These are phyloP conservation scores for Chaenogobius annularis DNA, from an alignment of 2,113 vertebrate species.

Conservation along the genomic window DNA sequence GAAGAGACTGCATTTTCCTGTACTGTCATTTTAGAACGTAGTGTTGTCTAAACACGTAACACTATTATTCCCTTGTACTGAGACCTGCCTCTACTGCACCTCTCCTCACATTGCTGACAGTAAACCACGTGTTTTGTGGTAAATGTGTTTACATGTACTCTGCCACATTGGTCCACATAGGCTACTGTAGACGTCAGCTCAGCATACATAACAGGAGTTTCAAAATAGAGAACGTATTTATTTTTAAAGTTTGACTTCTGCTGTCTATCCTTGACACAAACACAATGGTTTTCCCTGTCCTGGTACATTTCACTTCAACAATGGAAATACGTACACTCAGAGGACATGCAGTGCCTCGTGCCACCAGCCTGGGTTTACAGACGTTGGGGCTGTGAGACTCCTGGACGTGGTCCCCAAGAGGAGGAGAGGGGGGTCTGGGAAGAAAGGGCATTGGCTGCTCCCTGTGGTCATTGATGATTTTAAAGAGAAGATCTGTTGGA, in stretches of 20 bases:
- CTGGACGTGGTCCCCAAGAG: slow-evolving; percentile 30
- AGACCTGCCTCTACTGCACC: slow-evolving; percentile 7
- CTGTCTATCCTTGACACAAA: neutral
- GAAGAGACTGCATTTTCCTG: neutral
- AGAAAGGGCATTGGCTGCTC: neutral
- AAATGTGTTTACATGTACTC: slow-evolving; percentile 12
- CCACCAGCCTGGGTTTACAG: slow-evolving; percentile 57
- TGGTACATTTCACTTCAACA: neutral
- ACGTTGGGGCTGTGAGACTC: neutral
- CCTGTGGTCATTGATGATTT: neutral
- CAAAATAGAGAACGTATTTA: neutral
- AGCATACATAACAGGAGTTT: neutral
- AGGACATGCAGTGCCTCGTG: slow-evolving; percentile 60
- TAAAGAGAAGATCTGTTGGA: neutral
- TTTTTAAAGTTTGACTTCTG: neutral
- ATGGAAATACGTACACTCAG: slow-evolving; percentile 38
- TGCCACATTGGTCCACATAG: neutral
- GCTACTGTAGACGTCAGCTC: neutral
- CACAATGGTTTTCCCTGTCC: neutral
- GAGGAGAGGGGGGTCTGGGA: slow-evolving; percentile 54
- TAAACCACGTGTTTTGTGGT: slow-evolving; percentile 60
- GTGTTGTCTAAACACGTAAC: neutral
- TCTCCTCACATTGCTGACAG: slow-evolving; percentile 14
- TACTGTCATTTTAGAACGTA: neutral
- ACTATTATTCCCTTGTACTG: neutral